phyloP scores from a whole-genome alignment of 2,797 vertebrate genomes.

The Alfaro cultratus region DNA sequence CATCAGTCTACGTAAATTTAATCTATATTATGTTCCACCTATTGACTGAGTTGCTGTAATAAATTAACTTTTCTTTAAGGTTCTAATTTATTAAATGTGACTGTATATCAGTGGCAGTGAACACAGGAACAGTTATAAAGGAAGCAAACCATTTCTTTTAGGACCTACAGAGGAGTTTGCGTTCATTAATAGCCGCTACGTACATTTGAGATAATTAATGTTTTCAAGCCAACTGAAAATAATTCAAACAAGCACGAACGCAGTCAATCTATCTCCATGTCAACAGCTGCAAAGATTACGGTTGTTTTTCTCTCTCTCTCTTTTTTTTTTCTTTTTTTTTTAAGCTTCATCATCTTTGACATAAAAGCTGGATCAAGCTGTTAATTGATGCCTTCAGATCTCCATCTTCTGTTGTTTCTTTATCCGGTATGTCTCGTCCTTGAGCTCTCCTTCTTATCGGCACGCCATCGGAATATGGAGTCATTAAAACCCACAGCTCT shows the following conservation, averaged over 20 bases:
- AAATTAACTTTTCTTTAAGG: background rate
- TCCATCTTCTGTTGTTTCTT: slow-evolving; percentile 54
- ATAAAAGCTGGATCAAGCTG: slow-evolving; percentile 53
- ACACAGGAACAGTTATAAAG: background rate
- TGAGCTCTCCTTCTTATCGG: slow-evolving; percentile 57
- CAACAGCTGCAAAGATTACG: slow-evolving; percentile 23
- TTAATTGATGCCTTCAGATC: slow-evolving; percentile 64
- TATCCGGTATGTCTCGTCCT: slow-evolving; percentile 49
- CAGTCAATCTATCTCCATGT: slow-evolving; percentile 11
- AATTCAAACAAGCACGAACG: background rate
- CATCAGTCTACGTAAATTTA: background rate
- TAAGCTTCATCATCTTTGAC: slow-evolving; percentile 38
- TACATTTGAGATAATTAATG: background rate
- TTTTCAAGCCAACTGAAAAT: background rate
- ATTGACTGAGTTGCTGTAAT: background rate
- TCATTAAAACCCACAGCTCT: slow-evolving; percentile 55
- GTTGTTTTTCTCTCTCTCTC: background rate
- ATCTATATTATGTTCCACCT: background rate
- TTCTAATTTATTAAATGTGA: background rate
- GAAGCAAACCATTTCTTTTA: background rate
- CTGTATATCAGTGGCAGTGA: background rate
- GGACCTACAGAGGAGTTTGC: background rate
- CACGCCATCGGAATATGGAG: slow-evolving; percentile 47
- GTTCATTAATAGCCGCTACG: background rate
- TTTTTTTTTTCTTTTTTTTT: background rate